These are phyloP conservation scores for Cynodonichthys magdalenae DNA, from an alignment of 2,797 vertebrate genomes.

Conservation along the genomic window DNA sequence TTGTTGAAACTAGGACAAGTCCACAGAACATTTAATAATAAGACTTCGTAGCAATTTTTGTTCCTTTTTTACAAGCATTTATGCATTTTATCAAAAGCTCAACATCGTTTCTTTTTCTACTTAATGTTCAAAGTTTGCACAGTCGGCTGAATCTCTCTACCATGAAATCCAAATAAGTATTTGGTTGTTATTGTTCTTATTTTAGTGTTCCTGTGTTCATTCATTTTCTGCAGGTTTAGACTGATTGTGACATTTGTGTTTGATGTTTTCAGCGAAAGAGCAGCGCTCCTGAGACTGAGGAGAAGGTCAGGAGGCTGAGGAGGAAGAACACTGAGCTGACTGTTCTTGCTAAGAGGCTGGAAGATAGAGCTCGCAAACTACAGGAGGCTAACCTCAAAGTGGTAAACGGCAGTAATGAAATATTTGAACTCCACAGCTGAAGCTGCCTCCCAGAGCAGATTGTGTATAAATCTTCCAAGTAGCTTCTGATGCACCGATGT, in stretches of 20 bases:
- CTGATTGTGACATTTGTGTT: constrained; percentile 47
- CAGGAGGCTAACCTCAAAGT: constrained; percentile 98
- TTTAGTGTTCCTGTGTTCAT: constrained; percentile 16
- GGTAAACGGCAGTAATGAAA: constrained; percentile 72
- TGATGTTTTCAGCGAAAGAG: constrained; percentile 86
- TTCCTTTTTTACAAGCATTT: constrained; percentile 2
- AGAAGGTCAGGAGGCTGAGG: constrained; percentile 95
- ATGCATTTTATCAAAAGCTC: constrained; percentile 1
- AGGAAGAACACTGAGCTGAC: constrained; percentile 96
- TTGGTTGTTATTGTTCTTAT: constrained; percentile 20
- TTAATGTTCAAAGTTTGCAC: not conserved
- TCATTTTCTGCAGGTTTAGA: constrained; percentile 28
- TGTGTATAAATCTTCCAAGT: constrained; percentile 14
- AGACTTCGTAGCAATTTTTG: not conserved
- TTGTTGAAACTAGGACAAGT: constrained; percentile 58
- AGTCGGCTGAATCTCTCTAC: not conserved
- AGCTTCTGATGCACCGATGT: not conserved
- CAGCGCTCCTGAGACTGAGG: constrained; percentile 94
- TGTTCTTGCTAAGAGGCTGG: constrained; percentile 94
- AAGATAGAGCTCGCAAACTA: constrained; percentile 94
- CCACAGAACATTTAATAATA: constrained; percentile 24
- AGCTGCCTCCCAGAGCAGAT: not conserved
- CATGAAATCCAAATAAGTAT: constrained; percentile 5
- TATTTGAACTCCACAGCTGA: constrained; percentile 1
- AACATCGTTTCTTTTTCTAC: not conserved